A percentile compares a stretch with the other conserved stretches of the same genome.
phyloP scores from a whole-genome alignment of 2,113 vertebrate species.

The Anseranas semipalmata region DNA sequence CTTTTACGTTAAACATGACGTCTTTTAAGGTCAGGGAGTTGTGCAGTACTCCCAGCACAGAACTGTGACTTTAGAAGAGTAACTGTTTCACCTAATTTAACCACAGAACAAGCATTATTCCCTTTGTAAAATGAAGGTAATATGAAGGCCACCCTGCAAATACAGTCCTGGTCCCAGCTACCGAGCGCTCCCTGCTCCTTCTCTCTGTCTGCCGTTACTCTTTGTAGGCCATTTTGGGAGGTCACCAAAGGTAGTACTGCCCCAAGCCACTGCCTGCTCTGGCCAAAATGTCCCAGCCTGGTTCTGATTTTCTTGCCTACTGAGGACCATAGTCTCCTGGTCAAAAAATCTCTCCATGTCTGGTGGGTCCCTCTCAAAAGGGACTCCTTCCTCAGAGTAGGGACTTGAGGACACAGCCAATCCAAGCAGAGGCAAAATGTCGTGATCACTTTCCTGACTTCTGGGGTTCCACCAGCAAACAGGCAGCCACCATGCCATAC shows the following conservation, averaged over 20 bases:
- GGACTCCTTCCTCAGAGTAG: neutral
- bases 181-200: neutral
- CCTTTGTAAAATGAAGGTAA: neutral
- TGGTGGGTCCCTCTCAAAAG: neutral
- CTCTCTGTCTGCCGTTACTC: neutral
- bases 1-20: neutral
- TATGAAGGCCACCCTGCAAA: neutral
- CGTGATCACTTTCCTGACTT: neutral
- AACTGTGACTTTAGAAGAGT: neutral
- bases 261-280: neutral
- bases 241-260: rapidly evolving
- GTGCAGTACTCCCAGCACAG: neutral
- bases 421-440: neutral
- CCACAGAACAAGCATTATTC: neutral
- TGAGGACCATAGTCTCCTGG: neutral
- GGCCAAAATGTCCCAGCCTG: neutral
- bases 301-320: neutral
- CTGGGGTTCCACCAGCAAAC: neutral
- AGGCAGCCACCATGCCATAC: neutral
- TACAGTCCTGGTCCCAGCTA: neutral
- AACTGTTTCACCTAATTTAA: neutral
- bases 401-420: neutral
- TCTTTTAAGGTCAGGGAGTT: neutral
- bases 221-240: neutral
- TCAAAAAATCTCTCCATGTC: neutral